Evolutionary conservation across 2,888 invertebrate genomes (phyloP).

Genomic region (Plagiodera versicolora): DNA sequence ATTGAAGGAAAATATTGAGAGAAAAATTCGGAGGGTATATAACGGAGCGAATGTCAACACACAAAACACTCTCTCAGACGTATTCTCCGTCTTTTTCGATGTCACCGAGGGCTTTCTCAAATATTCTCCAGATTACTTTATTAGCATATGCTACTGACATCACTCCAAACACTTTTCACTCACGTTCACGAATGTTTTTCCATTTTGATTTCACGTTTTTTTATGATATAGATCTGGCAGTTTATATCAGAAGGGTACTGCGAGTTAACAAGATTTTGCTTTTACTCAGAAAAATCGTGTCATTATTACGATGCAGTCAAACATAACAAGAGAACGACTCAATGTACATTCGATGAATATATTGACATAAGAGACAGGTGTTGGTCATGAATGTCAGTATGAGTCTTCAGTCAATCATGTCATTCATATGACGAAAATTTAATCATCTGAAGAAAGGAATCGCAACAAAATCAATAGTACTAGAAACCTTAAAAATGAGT

Average conservation of each 20-base stretch:
- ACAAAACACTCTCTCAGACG: conserved; percentile 28
- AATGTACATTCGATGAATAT: too few relatives aligned
- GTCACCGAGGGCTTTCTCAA: conserved; percentile 13
- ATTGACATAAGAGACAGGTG: conserved; percentile 10
- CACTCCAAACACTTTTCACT: conserved; percentile 13
- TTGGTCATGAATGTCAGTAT: neutral
- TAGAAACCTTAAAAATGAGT: conserved; percentile 11
- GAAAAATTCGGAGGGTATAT: conserved; percentile 33
- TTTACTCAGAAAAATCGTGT: conserved; percentile 15
- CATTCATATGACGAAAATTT: neutral
- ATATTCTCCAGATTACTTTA: conserved; percentile 24
- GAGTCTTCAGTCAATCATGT: conserved; percentile 3
- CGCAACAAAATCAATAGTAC: conserved; percentile 5
- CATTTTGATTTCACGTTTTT: conserved; percentile 24
- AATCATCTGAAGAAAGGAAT: neutral
- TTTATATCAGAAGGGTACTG: conserved; percentile 12
- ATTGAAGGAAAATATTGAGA: neutral
- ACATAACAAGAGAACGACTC: too few relatives aligned
- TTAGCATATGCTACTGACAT: conserved; percentile 30
- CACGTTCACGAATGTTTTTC: conserved; percentile 23
- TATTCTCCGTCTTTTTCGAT: conserved; percentile 20
- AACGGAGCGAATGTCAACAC: conserved; percentile 43
- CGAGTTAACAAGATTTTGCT: conserved; percentile 27
- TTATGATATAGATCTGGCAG: conserved; percentile 2
- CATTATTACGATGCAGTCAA: too few relatives aligned